These are phyloP conservation scores for Nemurella pictetii DNA, from an alignment of 2,888 invertebrate species.

Conservation along the genomic window DNA sequence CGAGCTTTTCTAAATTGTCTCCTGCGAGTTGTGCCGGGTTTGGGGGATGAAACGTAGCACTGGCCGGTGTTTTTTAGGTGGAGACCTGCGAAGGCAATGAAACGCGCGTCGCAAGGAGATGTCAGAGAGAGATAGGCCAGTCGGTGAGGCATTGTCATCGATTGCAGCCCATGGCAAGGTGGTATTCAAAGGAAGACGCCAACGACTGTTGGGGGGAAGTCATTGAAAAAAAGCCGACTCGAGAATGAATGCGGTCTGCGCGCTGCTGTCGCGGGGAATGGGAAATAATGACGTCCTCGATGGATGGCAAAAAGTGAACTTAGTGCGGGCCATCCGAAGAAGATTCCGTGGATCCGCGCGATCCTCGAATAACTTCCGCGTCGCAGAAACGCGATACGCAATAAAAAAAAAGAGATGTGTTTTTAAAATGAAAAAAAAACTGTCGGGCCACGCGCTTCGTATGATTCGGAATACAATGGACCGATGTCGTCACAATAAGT, in stretches of 20 bases:
- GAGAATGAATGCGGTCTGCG: neutral
- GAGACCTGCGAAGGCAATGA: neutral
- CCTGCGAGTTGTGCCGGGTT: neutral
- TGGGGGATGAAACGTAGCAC: neutral
- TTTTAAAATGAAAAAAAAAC: slow-evolving; percentile 4
- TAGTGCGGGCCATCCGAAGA: neutral
- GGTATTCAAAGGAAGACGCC: neutral
- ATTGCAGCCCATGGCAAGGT: neutral
- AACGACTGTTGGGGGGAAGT: neutral
- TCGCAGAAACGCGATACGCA: neutral
- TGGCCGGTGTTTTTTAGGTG: neutral
- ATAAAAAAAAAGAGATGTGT: neutral
- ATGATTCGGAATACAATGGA: slow-evolving; percentile 21
- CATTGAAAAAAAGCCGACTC: slow-evolving; percentile 1
- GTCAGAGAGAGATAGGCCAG: neutral
- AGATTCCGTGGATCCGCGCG: neutral
- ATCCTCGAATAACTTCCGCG: slow-evolving; percentile 11
- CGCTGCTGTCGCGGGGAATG: neutral
- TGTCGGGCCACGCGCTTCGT: neutral
- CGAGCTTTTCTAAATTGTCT: neutral
- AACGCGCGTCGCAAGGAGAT: neutral
- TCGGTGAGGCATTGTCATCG: neutral
- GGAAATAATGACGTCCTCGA: neutral
- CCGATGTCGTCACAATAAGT: slow-evolving; percentile 4
- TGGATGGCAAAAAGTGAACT: neutral